Percentiles rank a stretch among this genome's conserved stretches.
Evolutionary conservation across 2,888 invertebrate genomes (phyloP).

Genomic region (Ethmia dodecea): DNA sequence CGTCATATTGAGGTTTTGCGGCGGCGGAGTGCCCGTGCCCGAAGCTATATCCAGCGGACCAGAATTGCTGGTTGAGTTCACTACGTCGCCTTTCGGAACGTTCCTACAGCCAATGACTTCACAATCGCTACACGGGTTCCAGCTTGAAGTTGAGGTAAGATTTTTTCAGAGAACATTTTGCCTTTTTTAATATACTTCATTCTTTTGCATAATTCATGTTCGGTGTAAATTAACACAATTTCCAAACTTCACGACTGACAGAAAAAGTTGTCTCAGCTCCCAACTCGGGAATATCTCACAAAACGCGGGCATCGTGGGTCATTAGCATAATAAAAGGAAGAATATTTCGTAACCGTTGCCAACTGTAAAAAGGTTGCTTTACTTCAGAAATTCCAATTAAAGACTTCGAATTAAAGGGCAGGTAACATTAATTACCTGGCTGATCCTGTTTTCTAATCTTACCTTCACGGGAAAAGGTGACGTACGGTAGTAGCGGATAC

Average conservation of each 20-base stretch:
- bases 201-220: not conserved
- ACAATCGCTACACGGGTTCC: constrained; percentile 91
- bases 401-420: too few relatives aligned
- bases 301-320: constrained; percentile 12
- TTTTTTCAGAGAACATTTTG: too few relatives aligned
- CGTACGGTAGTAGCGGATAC: not conserved
- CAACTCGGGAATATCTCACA: too few relatives aligned
- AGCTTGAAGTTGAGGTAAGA: constrained; percentile 85
- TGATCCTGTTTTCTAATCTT: not conserved
- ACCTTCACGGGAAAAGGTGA: not conserved
- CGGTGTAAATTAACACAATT: constrained; percentile 18
- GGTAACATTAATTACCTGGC: too few relatives aligned
- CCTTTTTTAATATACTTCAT: not conserved
- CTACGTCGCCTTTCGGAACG: constrained; percentile 92
- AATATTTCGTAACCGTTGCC: not conserved
- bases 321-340: constrained; percentile 23
- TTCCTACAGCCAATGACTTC: constrained; percentile 88
- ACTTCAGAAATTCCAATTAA: too few relatives aligned
- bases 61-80: constrained; percentile 92
- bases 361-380: constrained; percentile 1
- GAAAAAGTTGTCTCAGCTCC: not conserved
- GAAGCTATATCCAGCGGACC: constrained; percentile 92
- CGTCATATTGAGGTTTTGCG: constrained; percentile 92
- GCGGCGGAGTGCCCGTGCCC: constrained; percentile 91
- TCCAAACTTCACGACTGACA: constrained; percentile 7